Percentiles rank a stretch among this genome's conserved stretches.
These are phyloP conservation scores for Drosophila carrolli DNA, from an alignment of 1,140 invertebrate genomes.

Conservation along the genomic window DNA sequence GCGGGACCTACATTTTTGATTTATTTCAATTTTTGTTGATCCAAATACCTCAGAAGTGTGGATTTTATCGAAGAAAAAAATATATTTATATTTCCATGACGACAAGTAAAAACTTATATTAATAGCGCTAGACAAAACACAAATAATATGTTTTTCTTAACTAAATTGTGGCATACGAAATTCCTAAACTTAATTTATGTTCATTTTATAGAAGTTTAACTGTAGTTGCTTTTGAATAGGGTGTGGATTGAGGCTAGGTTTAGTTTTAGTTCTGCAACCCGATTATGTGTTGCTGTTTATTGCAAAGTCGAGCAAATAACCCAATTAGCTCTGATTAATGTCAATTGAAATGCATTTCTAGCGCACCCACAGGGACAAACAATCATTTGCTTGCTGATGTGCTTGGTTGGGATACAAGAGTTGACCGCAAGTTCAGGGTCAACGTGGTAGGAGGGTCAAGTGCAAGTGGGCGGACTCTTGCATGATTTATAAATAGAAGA, in stretches of 20 bases:
- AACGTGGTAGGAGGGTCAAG: slow-evolving; percentile 7
- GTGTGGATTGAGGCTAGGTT: slow-evolving; percentile 14
- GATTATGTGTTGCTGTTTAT: slow-evolving; percentile 73
- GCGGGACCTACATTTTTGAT: no score
- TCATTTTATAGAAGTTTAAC: background rate
- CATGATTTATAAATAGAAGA: slow-evolving; percentile 6
- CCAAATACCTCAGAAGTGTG: no score
- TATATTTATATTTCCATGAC: no score
- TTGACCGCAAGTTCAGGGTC: slow-evolving; percentile 49
- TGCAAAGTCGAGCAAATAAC: slow-evolving; percentile 76
- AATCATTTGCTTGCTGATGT: slow-evolving; percentile 8
- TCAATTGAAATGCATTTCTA: slow-evolving; percentile 78
- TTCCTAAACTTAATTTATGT: background rate
- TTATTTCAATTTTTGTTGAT: no score
- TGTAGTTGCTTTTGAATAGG: slow-evolving; percentile 18
- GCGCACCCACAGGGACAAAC: slow-evolving; percentile 12
- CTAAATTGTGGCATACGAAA: background rate
- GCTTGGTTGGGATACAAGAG: background rate
- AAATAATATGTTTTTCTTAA: no score
- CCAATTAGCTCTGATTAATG: slow-evolving; percentile 81
- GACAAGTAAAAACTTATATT: no score
- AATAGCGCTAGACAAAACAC: no score
- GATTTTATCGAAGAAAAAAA: no score
- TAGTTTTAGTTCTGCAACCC: slow-evolving; percentile 26
- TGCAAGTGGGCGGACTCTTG: background rate